phyloP scores from a whole-genome alignment of 2,797 vertebrate species.

The Scarus forsteni region DNA sequence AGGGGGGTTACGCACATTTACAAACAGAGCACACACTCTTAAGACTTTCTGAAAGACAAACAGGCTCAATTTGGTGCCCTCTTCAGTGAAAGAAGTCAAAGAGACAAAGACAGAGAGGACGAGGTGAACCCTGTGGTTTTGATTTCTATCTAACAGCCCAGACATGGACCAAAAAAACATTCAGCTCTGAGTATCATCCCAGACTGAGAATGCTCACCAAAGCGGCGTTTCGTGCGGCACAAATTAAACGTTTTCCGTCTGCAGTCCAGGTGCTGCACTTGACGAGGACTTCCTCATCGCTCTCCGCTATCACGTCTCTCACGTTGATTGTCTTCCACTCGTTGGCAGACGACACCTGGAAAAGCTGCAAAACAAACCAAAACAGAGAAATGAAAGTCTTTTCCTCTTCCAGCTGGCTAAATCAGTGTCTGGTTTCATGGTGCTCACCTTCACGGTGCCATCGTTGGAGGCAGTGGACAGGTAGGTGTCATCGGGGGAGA shows the following conservation, averaged over 20 bases:
- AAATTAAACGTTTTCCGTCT: slow-evolving; percentile 86
- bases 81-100: slow-evolving; percentile 3
- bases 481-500: slow-evolving; percentile 91
- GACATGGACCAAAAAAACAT: slow-evolving; percentile 1
- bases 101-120: slow-evolving; percentile 13
- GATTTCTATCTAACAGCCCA: slow-evolving; percentile 2
- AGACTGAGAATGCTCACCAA: slow-evolving; percentile 85
- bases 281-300: slow-evolving; percentile 87
- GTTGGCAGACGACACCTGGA: slow-evolving; percentile 88
- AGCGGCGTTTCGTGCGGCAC: slow-evolving; percentile 88
- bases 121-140: background rate
- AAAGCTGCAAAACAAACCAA: slow-evolving; percentile 84
- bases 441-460: slow-evolving; percentile 91
- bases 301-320: slow-evolving; percentile 79
- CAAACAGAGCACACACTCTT: slow-evolving; percentile 45
- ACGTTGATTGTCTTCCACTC: slow-evolving; percentile 89
- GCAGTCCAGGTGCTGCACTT: slow-evolving; percentile 95
- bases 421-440: background rate
- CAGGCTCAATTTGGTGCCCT: slow-evolving; percentile 6
- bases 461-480: slow-evolving; percentile 94
- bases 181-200: background rate
- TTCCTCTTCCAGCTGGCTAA: no score
- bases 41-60: slow-evolving; percentile 19
- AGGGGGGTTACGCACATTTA: slow-evolving; percentile 19
- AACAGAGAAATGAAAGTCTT: background rate